phyloP scores from a whole-genome alignment of 2,797 vertebrate genomes.

The Eospalax fontanierii region DNA sequence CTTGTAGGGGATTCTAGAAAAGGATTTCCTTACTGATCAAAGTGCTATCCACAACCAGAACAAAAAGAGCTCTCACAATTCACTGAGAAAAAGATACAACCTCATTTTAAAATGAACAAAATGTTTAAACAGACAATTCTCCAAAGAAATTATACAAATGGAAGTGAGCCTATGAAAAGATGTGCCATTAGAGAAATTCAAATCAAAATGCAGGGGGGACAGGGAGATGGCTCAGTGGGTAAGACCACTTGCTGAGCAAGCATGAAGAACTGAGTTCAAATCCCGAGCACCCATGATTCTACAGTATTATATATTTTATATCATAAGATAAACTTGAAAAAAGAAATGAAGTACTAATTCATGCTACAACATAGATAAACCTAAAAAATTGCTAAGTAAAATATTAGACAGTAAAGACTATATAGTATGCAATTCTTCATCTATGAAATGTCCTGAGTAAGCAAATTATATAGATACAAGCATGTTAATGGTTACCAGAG shows the following conservation, averaged over 20 bases:
- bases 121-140: background rate
- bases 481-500: background rate
- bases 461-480: background rate
- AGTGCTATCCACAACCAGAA: background rate
- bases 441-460: background rate
- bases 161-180: background rate
- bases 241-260: background rate
- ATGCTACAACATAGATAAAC: background rate
- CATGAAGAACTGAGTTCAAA: background rate
- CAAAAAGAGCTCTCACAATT: background rate
- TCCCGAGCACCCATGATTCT: background rate
- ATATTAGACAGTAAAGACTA: background rate
- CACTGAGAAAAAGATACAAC: background rate
- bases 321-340: background rate
- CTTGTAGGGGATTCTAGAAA: background rate
- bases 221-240: background rate
- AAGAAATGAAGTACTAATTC: background rate
- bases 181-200: background rate
- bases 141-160: background rate
- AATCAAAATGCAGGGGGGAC: background rate
- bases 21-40: background rate
- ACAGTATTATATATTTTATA: background rate
- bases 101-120: background rate
- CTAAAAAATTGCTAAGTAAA: background rate
- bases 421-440: background rate